phyloP scores from a whole-genome alignment of 2,797 vertebrate genomes.

The Lepilemur septentrionalis region DNA sequence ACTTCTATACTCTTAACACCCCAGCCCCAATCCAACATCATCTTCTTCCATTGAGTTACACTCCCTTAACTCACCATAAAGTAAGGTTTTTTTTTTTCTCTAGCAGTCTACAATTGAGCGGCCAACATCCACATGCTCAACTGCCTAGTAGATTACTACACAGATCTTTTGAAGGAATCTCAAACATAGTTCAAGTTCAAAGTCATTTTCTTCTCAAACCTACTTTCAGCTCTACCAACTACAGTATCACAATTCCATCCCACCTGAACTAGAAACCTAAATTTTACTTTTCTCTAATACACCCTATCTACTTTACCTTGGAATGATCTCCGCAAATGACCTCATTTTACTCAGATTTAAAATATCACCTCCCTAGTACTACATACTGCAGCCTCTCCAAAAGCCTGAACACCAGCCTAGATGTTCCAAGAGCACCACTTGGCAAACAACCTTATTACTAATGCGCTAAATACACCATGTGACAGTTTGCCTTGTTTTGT shows the following conservation, averaged over 20 bases:
- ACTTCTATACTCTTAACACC: neutral
- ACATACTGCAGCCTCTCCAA: neutral
- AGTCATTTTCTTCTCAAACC: slow-evolving; percentile 48
- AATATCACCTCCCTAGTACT: neutral
- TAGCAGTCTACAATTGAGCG: neutral
- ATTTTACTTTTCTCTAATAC: slow-evolving; percentile 47
- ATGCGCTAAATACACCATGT: neutral
- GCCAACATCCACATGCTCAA: neutral
- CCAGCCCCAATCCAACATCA: neutral
- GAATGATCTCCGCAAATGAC: slow-evolving; percentile 9
- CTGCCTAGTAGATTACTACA: neutral
- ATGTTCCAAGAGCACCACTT: neutral
- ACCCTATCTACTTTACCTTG: neutral
- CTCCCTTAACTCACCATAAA: neutral
- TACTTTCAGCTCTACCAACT: slow-evolving; percentile 7
- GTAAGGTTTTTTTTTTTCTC: neutral
- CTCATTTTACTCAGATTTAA: slow-evolving; percentile 7
- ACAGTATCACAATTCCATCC: neutral
- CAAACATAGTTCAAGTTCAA: slow-evolving; percentile 19
- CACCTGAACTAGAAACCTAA: neutral
- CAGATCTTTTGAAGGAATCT: slow-evolving; percentile 25
- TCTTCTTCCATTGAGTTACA: neutral
- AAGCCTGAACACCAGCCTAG: neutral
- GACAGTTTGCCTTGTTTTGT: neutral
- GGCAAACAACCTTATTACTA: neutral